Base-by-base conservation (phyloP, 2,888 invertebrate genomes). In the Habroteleia sp. region DNA sequence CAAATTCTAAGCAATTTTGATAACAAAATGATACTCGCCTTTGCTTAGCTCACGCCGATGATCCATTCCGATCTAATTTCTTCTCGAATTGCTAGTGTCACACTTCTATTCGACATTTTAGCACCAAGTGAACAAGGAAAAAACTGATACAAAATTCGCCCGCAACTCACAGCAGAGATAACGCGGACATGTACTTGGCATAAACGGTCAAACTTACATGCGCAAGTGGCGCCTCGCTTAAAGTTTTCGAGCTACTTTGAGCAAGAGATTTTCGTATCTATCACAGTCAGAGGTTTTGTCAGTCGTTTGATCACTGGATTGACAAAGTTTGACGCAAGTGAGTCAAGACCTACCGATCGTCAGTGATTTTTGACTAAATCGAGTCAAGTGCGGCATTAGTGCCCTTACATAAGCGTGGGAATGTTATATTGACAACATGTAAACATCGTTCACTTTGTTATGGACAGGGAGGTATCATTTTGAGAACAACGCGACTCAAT, bases 351-450 rank as follows among this genome's bases (percentile, higher is more conserved):
- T 81, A 81, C 77, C 72, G 63, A 78, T 82, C 77, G 81, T 82
- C 80, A 79, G 82, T 83, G 80, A 79, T 81, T 81, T 72, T 81
- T 80, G 83, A 84, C 85, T 84, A 81, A 81, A 80, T 81, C 66
- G 80, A 85, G 83, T 83, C 85, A 78, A 84, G 88, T 88, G 88
- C 88, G 88, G 88, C 88, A 87, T 87, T 84, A 85, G 88, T 88
- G 88, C 88, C 88, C 83, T 87, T 85, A 88, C 88, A 86, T 88
- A 88, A 88, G 88, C 88, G 88, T 88, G 88, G 87, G 83, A 85
- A 85, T 87, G 83, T 86, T 87, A 88, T 88, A 88, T 86, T 85
- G 88, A 88, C 87, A 88, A 87, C 88, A 88, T 84, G 84, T 85
- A 88, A 83, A 88, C 84, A 86, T 84, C 76, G 83, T 82, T 79